Evolutionary conservation across 2,113 vertebrate genomes (phyloP).

Genomic region (Lagenorhynchus albirostris): DNA sequence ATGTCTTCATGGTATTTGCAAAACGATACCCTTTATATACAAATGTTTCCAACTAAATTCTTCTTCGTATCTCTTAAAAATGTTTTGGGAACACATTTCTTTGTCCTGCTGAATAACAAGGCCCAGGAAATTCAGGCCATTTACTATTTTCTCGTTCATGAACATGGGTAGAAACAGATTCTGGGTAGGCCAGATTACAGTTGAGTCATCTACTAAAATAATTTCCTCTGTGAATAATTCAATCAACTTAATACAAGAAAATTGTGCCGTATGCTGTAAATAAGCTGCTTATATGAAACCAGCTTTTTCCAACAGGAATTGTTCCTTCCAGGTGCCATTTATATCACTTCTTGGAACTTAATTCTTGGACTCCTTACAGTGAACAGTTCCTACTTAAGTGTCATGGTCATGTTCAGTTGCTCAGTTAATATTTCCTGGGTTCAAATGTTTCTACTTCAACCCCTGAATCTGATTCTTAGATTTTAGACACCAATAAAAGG

Average conservation of each 20-base stretch:
- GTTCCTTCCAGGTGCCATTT: neutral
- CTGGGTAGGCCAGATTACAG: neutral
- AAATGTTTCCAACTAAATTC: neutral
- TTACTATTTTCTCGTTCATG: neutral
- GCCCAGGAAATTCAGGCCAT: neutral
- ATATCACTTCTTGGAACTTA: neutral
- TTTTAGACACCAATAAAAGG: neutral
- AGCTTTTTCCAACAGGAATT: neutral
- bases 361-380: neutral
- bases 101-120: neutral
- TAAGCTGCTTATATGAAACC: neutral
- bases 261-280: neutral
- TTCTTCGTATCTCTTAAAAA: neutral
- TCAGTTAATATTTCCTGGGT: neutral
- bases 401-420: neutral
- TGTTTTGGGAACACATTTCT: neutral
- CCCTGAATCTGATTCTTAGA: neutral
- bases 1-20: neutral
- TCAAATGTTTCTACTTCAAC: neutral
- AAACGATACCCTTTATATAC: neutral
- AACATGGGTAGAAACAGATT: neutral
- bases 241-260: neutral
- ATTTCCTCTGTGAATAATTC: conserved; percentile 18
- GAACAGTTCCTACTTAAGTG: neutral
- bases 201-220: neutral